Base-by-base conservation (phyloP, 2,888 invertebrate species). In the Tolmerus cingulatus region DNA sequence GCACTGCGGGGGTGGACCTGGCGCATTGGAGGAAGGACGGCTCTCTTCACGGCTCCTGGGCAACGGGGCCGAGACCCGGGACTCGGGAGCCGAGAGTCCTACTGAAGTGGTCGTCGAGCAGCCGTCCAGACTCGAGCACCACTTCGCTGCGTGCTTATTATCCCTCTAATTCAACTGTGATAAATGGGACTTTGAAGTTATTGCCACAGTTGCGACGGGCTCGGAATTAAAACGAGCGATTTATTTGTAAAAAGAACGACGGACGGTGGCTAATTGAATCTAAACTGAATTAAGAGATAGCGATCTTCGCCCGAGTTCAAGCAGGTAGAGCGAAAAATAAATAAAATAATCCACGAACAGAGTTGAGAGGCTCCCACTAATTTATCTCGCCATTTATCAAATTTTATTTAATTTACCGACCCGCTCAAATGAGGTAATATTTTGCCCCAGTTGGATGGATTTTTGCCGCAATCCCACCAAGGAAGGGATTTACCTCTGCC, bases 161-260 rank as follows among this genome's bases (percentile, higher is more conserved):
- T 23, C 34, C 34, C 57, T 46, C 43, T 82, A 82, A 82, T 66
- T 82, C 66, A 82, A 82, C 82, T 37, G 66, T 82, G 66, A 82
- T 82, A 82, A 82, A 82, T 82, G 82, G 82, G 34, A 37, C 57
- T 82, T 82, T 82, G 37, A 19, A 82, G 57, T 82, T 82, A 82
- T 82, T 57, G 37, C 82, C 57, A 82, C 55, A 82, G 57, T 57
- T 66, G 27, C 34, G 37, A 57, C 82, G 37, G 82, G 66, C 57
- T 37, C 34, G 82, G 82, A 82, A 82, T 82, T 46, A 66, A 82
- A 81, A 82, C 55, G 66, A 19, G 34, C 37, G n/a, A 57, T 43
- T 46, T 46, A 14, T 43, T 43, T 43, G 9, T 43, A 43, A 12
- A 43, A 46, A 46, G 8, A 23, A 82, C 57, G 37, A 66, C 57